phyloP scores from a whole-genome alignment of 2,888 invertebrate genomes.

The Mesorhabditis sp. region DNA sequence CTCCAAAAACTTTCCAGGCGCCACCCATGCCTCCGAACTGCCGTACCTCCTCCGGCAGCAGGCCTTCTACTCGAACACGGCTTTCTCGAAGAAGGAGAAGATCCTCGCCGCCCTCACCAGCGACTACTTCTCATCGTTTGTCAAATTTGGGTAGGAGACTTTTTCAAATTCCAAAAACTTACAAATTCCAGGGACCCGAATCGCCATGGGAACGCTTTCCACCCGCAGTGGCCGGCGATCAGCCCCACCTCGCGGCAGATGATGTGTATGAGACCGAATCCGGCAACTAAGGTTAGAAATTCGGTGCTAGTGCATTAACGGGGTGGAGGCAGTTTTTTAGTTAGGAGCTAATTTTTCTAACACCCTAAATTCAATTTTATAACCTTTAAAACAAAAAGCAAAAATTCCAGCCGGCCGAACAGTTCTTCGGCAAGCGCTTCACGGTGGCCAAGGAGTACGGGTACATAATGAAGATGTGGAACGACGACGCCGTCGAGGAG shows the following conservation, averaged over 20 bases:
- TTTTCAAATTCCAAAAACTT: too few relatives aligned
- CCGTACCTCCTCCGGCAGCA: constrained; percentile 29
- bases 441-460: too few relatives aligned
- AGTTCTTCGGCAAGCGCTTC: neutral
- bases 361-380: too few relatives aligned
- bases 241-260: neutral
- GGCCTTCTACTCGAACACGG: neutral
- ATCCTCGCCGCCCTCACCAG: neutral
- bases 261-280: constrained; percentile 4
- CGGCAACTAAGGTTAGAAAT: neutral
- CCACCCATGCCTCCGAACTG: constrained; percentile 40
- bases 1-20: constrained; percentile 16
- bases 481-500: too few relatives aligned
- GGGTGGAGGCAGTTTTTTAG: too few relatives aligned
- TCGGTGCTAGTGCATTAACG: too few relatives aligned
- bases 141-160: constrained; percentile 2
- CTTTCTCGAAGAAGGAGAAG: neutral
- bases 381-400: neutral
- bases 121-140: constrained; percentile 1
- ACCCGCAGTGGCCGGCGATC: neutral
- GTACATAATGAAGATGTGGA: too few relatives aligned
- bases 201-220: neutral
- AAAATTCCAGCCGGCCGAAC: neutral
- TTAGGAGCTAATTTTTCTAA: too few relatives aligned
- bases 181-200: neutral